These are phyloP conservation scores for Torymus auratus DNA, from an alignment of 2,888 invertebrate genomes.

Conservation along the genomic window DNA sequence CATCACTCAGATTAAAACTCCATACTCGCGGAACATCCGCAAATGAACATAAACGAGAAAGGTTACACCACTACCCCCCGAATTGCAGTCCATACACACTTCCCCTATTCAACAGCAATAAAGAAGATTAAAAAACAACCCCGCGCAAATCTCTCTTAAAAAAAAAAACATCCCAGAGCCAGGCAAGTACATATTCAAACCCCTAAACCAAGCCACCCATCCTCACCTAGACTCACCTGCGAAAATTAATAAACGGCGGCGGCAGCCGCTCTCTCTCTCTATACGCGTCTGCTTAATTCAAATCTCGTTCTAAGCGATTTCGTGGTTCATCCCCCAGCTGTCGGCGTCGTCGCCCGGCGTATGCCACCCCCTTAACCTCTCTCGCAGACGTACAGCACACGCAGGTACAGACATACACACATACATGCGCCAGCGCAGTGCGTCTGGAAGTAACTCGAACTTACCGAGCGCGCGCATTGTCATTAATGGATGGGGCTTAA, in stretches of 20 bases:
- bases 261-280: constrained; percentile 12
- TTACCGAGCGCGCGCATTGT: constrained; percentile 56
- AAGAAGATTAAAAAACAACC: constrained; percentile 36
- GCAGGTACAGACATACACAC: neutral
- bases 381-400: constrained; percentile 4
- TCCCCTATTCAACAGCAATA: neutral
- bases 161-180: constrained; percentile 19
- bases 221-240: neutral
- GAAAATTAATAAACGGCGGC: constrained; percentile 48
- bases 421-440: neutral
- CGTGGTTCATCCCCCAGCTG: constrained; percentile 60
- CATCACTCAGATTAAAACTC: neutral
- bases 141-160: neutral
- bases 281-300: constrained; percentile 69
- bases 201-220: neutral
- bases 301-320: constrained; percentile 72
- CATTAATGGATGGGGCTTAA: constrained; percentile 60
- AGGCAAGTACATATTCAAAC: constrained; percentile 25
- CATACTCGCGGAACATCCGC: no score
- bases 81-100: neutral
- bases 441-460: constrained; percentile 54
- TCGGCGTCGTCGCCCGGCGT: neutral
- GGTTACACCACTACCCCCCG: neutral
- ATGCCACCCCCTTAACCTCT: constrained; percentile 28
- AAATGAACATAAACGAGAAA: neutral